These are phyloP conservation scores for Idaea aversata DNA, from an alignment of 2,888 invertebrate species.

Conservation along the genomic window DNA sequence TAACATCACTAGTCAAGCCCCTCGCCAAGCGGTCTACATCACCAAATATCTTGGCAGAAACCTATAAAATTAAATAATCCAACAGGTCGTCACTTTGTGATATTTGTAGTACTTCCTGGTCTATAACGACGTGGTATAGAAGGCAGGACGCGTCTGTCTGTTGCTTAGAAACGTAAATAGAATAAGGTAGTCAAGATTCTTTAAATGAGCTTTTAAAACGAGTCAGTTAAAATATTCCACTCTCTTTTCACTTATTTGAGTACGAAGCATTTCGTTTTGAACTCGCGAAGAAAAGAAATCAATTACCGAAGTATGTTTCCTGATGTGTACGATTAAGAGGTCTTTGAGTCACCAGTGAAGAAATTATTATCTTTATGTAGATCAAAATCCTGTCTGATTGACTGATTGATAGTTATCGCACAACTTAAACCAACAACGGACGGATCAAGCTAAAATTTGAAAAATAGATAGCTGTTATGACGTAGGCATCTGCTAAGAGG, in stretches of 20 bases:
- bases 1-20: neutral
- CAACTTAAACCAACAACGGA: too few relatives aligned
- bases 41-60: neutral
- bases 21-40: neutral
- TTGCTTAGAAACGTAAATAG: conserved; percentile 5
- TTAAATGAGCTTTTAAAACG: conserved; percentile 6
- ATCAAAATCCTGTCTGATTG: too few relatives aligned
- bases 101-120: conserved; percentile 23
- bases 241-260: neutral
- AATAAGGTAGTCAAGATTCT: neutral
- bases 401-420: too few relatives aligned
- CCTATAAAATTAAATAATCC: neutral
- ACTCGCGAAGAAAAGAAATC: too few relatives aligned
- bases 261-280: too few relatives aligned
- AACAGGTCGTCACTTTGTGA: neutral
- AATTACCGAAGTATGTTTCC: too few relatives aligned
- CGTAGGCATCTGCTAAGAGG: too few relatives aligned
- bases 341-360: too few relatives aligned
- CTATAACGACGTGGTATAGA: conserved; percentile 34
- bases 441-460: too few relatives aligned
- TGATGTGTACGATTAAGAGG: too few relatives aligned
- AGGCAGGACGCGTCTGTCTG: conserved; percentile 30
- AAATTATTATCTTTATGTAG: too few relatives aligned
- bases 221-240: neutral
- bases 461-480: too few relatives aligned